Conservation (phyloP, 1,140 invertebrate genomes). For the Pomacea maculata region DNA sequence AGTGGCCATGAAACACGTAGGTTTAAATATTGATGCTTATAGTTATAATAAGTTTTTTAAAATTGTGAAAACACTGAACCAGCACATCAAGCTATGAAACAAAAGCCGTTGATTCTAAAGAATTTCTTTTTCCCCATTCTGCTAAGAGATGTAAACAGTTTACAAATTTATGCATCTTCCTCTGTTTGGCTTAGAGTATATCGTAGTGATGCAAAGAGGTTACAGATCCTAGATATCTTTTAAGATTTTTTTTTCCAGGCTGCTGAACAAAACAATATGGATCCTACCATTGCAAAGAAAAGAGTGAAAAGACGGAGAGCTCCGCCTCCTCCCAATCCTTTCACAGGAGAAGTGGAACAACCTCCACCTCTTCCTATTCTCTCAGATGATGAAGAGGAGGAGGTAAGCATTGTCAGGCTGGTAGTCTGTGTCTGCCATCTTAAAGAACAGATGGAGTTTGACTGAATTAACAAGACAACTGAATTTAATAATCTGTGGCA, state of each 20-base stretch:
- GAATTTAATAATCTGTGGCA: constrained; percentile 6
- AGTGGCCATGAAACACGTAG: constrained; percentile 79
- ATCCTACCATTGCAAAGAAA: constrained; percentile 70
- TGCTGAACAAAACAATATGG: constrained; percentile 69
- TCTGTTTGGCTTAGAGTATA: too few relatives aligned
- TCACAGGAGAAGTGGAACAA: constrained; percentile 66
- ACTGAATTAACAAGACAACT: not conserved
- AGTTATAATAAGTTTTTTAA: too few relatives aligned
- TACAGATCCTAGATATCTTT: too few relatives aligned
- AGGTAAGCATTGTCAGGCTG: not conserved
- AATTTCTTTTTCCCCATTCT: too few relatives aligned
- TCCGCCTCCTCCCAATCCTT: constrained; percentile 70
- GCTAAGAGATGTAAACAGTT: too few relatives aligned
- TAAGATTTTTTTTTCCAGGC: constrained; percentile 38
- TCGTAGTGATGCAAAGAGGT: too few relatives aligned
- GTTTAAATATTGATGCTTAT: constrained; percentile 17
- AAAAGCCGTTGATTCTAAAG: too few relatives aligned
- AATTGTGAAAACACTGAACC: too few relatives aligned
- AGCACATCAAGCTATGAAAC: too few relatives aligned
- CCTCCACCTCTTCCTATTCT: constrained; percentile 7
- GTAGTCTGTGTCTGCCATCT: too few relatives aligned
- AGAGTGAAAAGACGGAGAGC: constrained; percentile 68
- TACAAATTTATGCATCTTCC: too few relatives aligned
- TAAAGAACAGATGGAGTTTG: too few relatives aligned
- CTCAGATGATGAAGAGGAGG: constrained; percentile 63